Evolutionary conservation across 2,113 vertebrate species (phyloP).

Genomic region (Himantopus leucocephalus): DNA sequence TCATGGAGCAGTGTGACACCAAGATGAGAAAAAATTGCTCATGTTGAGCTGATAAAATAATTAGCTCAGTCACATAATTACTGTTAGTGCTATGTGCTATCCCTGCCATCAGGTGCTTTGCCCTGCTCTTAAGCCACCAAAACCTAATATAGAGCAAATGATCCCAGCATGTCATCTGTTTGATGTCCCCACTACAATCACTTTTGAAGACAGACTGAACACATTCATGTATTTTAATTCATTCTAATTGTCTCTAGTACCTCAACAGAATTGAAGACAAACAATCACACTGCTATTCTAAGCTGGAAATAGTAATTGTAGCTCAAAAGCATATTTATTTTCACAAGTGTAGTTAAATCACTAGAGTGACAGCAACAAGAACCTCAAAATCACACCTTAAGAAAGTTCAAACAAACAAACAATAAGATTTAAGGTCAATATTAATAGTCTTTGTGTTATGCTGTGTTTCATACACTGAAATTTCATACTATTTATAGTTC

Average conservation of each 20-base stretch:
- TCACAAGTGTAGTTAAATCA: not conserved
- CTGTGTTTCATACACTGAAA: not conserved
- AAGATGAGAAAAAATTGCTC: not conserved
- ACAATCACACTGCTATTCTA: not conserved
- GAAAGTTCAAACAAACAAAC: not conserved
- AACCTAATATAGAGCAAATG: not conserved
- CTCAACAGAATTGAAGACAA: not conserved
- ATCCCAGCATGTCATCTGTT: not conserved
- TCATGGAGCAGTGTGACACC: not conserved
- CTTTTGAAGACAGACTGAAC: not conserved
- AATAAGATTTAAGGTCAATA: not conserved
- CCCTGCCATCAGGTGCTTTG: not conserved
- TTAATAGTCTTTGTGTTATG: not conserved
- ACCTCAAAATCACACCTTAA: not conserved
- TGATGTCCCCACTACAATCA: not conserved
- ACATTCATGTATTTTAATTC: not conserved
- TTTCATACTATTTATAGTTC: not conserved
- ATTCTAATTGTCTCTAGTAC: not conserved
- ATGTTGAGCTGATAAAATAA: not conserved
- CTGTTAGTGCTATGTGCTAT: not conserved
- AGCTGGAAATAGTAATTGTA: not conserved
- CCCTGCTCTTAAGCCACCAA: not conserved
- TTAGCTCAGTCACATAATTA: not conserved
- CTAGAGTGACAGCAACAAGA: not conserved
- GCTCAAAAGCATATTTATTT: not conserved